Evolutionary conservation across 1,140 invertebrate species (phyloP), one percentile per base, ranked within the genome.

Genomic region (Cherax quadricarinatus): DNA sequence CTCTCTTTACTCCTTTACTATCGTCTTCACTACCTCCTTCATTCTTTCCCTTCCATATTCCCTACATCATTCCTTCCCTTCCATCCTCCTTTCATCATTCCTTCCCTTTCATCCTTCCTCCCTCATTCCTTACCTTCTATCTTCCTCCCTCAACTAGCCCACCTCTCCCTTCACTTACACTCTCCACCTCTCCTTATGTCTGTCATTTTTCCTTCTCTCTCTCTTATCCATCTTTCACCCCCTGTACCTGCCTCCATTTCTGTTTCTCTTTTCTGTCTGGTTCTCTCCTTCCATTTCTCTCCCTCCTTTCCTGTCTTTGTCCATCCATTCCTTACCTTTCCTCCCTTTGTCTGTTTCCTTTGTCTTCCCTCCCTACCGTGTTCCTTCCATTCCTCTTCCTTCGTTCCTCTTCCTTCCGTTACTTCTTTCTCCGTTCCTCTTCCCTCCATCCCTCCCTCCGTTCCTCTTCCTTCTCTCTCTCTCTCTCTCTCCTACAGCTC

Each of bases 381-480:
- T n/a, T n/a, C n/a, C 49, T 24, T 86, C 84, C 49, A 2, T 75
- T 30, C 66, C 12, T 48, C 66, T 86, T 24, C 49, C 85, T 87
- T 1, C 0, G 12, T 83, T 3, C 21, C 81, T 83, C 51, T n/a
- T n/a, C n/a, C 49, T 24, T 86, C 84, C 49, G 21, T 75, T 30
- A 51, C 66, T 24, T 48, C 66, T 86, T 24, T 75, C 85, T 87
- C 48, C 0, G 12, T 83, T 3, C 21, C 81, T 83, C 51, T n/a
- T n/a, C n/a, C n/a, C n/a, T 51, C 81, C n/a, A 2, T 51, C 53
- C 53, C 16, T 24, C 53, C 21, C 16, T 6, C 1, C 53, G 7
- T 30, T 62, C 30, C 4, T 30, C 18, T 51, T 60, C 30, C 30
- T 41, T 41, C 30, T 41, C 12, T 84, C 82, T 57, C 82, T 1